phyloP scores from a whole-genome alignment of 1,140 invertebrate genomes.

The Brachionus manjavacas region DNA sequence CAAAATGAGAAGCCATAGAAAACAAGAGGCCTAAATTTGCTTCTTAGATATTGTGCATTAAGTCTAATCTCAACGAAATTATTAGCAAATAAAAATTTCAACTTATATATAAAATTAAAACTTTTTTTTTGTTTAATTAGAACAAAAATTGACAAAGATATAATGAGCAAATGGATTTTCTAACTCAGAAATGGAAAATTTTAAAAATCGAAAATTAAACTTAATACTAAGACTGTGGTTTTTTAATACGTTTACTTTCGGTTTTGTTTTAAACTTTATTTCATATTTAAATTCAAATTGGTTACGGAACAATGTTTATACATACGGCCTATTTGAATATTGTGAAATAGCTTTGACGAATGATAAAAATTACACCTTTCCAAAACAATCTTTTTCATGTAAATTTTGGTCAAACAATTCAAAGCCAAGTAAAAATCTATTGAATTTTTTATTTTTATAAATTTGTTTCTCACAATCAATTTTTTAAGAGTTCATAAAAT shows the following conservation, averaged over 20 bases:
- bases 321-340: slow-evolving; percentile 20
- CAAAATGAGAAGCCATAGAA: background rate
- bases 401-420: background rate
- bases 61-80: background rate
- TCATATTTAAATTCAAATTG: slow-evolving; percentile 36
- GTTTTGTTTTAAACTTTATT: slow-evolving; percentile 36
- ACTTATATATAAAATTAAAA: background rate
- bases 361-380: background rate
- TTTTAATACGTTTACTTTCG: slow-evolving; percentile 13
- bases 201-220: slow-evolving; percentile 25
- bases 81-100: slow-evolving; percentile 1
- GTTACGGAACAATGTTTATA: background rate
- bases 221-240: slow-evolving; percentile 19
- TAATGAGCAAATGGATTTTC: background rate
- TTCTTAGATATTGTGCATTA: slow-evolving; percentile 4
- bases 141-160: background rate
- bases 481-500: background rate
- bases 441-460: background rate
- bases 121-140: slow-evolving; percentile 13
- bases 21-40: background rate
- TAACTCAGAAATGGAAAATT: background rate
- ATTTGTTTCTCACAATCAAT: background rate
- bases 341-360: background rate
- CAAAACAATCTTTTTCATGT: background rate
- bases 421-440: slow-evolving; percentile 34